Conservation (phyloP, 2,113 vertebrate species). For the Cyanoderma ruficeps region DNA sequence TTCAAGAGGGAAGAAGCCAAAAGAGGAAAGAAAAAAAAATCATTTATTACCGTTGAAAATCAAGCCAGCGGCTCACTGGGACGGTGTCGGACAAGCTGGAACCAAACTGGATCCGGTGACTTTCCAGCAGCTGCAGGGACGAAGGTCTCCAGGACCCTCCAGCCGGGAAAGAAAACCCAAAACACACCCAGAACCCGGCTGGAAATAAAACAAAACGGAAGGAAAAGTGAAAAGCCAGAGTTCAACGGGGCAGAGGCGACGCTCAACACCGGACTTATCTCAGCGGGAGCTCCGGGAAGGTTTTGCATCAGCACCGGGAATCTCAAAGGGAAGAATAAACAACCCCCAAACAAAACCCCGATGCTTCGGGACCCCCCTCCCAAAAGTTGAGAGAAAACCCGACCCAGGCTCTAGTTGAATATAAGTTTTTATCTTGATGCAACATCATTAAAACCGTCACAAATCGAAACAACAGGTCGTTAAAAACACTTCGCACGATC, state of each 20-base stretch:
- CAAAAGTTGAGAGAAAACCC: constrained; percentile 12
- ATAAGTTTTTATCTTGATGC: constrained; percentile 67
- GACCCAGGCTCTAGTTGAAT: constrained; percentile 51
- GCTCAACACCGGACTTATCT: not conserved
- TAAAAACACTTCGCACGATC: constrained; percentile 62
- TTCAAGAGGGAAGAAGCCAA: not conserved
- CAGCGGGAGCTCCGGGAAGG: not conserved
- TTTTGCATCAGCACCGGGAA: not conserved
- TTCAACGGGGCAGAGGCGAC: not conserved
- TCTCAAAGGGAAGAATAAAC: not conserved
- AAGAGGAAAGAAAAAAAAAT: not conserved
- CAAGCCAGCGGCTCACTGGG: not conserved
- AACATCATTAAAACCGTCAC: constrained; percentile 66
- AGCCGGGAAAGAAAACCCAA: not conserved
- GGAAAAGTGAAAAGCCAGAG: not conserved
- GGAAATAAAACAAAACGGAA: not conserved
- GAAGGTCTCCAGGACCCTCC: not conserved
- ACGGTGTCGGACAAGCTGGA: not conserved
- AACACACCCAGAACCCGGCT: not conserved
- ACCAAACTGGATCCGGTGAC: not conserved
- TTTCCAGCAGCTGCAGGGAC: not conserved
- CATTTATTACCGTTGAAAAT: not conserved
- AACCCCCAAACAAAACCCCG: not conserved
- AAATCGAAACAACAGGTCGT: constrained; percentile 69
- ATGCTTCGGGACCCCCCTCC: not conserved